Conservation (phyloP, 2,113 vertebrate species). For the Phalacrocorax pelagicus region DNA sequence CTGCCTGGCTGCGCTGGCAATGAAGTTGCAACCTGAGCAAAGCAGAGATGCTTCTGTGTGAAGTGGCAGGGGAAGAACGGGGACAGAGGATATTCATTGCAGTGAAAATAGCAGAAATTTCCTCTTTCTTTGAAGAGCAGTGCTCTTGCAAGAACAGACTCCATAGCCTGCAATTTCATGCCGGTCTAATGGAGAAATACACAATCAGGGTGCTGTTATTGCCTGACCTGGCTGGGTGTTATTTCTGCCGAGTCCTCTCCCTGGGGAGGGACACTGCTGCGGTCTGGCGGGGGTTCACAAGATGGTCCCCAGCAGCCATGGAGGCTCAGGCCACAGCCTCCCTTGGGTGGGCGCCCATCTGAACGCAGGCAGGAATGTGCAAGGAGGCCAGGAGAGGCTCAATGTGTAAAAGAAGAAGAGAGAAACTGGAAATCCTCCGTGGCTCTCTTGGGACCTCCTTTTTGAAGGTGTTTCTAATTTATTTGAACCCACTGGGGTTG, state of each 20-base stretch:
- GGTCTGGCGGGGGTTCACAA: not conserved
- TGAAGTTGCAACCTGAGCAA: not conserved
- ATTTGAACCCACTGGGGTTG: not conserved
- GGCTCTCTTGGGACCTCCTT: not conserved
- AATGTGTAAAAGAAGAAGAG: not conserved
- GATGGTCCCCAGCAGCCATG: not conserved
- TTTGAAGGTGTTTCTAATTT: not conserved
- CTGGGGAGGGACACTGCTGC: not conserved
- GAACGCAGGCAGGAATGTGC: accelerated
- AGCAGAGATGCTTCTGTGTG: not conserved
- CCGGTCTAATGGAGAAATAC: not conserved
- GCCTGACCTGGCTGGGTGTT: not conserved
- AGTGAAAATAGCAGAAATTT: not conserved
- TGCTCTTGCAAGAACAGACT: not conserved
- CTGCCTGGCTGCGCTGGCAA: not conserved
- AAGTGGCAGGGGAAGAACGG: not conserved
- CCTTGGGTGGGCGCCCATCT: not conserved
- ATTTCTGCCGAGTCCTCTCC: not conserved
- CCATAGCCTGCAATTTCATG: not conserved
- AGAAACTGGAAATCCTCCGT: not conserved
- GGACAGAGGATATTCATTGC: not conserved
- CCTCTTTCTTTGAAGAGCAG: not conserved
- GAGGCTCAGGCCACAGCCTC: not conserved
- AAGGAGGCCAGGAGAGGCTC: too few relatives aligned
- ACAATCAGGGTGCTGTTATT: not conserved